These are phyloP conservation scores for Centrocercus urophasianus DNA, from an alignment of 2,113 vertebrate species.

Conservation along the genomic window DNA sequence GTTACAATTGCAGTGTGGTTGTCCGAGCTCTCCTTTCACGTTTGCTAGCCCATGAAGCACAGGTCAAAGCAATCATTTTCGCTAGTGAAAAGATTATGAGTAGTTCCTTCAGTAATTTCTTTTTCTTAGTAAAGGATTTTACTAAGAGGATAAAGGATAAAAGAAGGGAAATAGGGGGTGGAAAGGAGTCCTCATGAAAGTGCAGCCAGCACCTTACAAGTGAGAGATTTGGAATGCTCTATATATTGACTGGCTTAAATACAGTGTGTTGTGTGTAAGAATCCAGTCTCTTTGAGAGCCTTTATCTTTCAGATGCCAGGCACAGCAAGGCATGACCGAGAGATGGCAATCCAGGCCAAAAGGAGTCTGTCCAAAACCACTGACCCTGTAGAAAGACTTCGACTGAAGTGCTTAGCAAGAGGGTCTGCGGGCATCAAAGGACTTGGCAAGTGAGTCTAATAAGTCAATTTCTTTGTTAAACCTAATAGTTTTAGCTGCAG, in stretches of 20 bases:
- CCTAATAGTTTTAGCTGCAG: background rate
- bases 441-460: constrained; percentile 83
- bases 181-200: background rate
- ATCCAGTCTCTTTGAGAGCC: fast-evolving
- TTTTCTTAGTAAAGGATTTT: background rate
- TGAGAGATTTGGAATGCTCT: background rate
- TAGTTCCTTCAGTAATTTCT: background rate
- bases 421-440: constrained; percentile 95
- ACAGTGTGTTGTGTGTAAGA: background rate
- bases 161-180: background rate
- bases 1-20: background rate
- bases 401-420: constrained; percentile 87
- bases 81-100: background rate
- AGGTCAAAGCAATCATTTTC: background rate
- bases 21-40: background rate
- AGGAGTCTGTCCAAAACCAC: constrained; percentile 73
- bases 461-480: background rate
- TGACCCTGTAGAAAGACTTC: constrained; percentile 86
- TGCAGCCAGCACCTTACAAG: background rate
- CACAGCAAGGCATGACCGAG: constrained; percentile 88
- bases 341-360: constrained; percentile 86
- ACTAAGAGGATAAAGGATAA: background rate
- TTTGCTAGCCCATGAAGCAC: background rate
- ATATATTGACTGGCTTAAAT: background rate
- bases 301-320: constrained; percentile 83